Base-by-base conservation (phyloP, 1,140 invertebrate species). In the Platorchestia sp. region DNA sequence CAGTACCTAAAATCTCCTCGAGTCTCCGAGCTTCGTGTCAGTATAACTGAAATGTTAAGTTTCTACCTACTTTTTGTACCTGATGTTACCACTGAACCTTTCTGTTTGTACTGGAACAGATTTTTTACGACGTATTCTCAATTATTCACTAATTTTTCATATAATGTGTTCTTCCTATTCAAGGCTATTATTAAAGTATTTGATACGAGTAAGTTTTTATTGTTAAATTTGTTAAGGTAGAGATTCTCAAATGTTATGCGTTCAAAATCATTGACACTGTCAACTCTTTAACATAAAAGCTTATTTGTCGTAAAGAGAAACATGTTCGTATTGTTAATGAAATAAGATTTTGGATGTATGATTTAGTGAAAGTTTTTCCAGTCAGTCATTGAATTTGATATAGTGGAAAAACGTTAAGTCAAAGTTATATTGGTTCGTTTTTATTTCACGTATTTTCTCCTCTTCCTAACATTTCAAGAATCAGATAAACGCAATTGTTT, bases 31-130 rank as follows among this genome's bases (percentile, higher is more conserved):
- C 36, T 75, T 75, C 36, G 27, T 75, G 59, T 75, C 47, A 51
- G 47, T 51, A 19, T 7, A 75, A 36, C 87, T 41, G n/a, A 44
- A 89, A 89, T 27, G 87, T 89, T 89, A 36, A 42, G 87, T 89
- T 89, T 44, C 59, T 75, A 89, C 40, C 44, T 3, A 93, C 91
- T 93, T 93, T 93, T 47, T 45, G 91, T 93, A 93, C 91, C 91
- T 93, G 91, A 93, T 45, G 45, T 47, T 44, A 47, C 91, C 91
- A 93, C 91, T 93, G 91, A 93, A 45, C 40, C 40, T 93, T n/a
- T 47, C 40, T 93, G 1, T 93, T 47, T 40, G 91, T 93, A 47
- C 44, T 47, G 91, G 91, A 42, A 47, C 44, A 40, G 43, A 93
- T 89, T 89, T 89, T 89, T 89, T 89, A 89, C 27, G 43, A 42